Percentiles rank a stretch among this genome's conserved stretches.
These are phyloP conservation scores for Rotaria sp. DNA, from an alignment of 2,888 invertebrate species.

Conservation along the genomic window DNA sequence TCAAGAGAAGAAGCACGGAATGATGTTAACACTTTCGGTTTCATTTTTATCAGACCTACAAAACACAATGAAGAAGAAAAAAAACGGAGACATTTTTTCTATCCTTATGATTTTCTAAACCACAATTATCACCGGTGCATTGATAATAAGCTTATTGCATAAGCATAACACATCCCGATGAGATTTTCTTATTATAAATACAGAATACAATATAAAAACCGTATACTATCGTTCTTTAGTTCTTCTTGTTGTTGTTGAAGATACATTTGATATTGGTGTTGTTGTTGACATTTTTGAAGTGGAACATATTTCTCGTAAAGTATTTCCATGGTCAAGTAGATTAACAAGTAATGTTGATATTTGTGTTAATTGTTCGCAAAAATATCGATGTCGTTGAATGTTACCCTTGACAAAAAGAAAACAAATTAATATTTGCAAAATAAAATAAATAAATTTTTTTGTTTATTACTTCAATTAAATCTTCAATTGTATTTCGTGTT, in stretches of 20 bases:
- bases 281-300: background rate
- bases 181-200: background rate
- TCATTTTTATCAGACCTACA: constrained; percentile 22
- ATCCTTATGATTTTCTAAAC: background rate
- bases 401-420: background rate
- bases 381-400: constrained; percentile 16
- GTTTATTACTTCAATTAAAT: background rate
- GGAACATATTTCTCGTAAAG: background rate
- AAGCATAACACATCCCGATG: background rate
- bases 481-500: background rate
- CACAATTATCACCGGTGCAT: background rate
- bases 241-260: background rate
- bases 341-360: background rate
- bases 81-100: background rate
- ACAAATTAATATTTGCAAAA: background rate
- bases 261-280: background rate
- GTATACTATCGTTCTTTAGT: background rate
- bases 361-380: background rate
- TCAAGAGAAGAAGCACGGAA: constrained; percentile 10
- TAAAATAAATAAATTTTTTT: too few species aligned
- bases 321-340: constrained; percentile 6
- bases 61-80: background rate
- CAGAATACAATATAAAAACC: too few species aligned
- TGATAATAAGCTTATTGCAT: constrained; percentile 3
- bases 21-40: background rate